Evolutionary conservation across 2,888 invertebrate genomes (phyloP).

Genomic region (Marasmarcha lunaedactyla): DNA sequence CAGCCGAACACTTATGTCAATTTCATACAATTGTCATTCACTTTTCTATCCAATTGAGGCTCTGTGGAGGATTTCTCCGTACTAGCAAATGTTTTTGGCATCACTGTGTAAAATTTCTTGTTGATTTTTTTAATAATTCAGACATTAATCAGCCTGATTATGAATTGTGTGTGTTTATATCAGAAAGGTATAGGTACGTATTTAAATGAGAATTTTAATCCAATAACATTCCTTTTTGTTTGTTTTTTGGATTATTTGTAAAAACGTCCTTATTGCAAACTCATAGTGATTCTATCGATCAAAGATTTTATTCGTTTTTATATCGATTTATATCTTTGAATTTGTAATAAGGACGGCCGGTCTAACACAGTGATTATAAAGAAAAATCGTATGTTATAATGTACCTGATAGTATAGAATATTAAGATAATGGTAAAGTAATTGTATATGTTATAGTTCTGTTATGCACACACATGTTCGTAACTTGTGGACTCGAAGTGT

Average conservation of each 20-base stretch:
- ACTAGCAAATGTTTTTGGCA: too few relatives aligned
- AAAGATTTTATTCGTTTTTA: too few relatives aligned
- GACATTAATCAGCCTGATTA: constrained; percentile 30
- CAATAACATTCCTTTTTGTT: constrained; percentile 22
- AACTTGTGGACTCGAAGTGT: constrained; percentile 35
- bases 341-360: constrained; percentile 3
- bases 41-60: too few relatives aligned
- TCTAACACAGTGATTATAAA: constrained; percentile 3
- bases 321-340: neutral
- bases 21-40: too few relatives aligned
- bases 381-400: constrained; percentile 38
- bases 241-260: constrained; percentile 25
- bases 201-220: constrained; percentile 19
- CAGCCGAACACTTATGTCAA: too few relatives aligned
- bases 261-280: too few relatives aligned
- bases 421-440: constrained; percentile 26
- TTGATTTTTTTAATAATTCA: too few relatives aligned
- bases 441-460: constrained; percentile 26
- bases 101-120: too few relatives aligned
- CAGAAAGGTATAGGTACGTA: constrained; percentile 26
- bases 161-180: constrained; percentile 45
- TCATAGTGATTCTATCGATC: too few relatives aligned
- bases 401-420: constrained; percentile 50
- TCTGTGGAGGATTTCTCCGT: too few relatives aligned
- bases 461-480: constrained; percentile 49